Evolutionary conservation across 2,888 invertebrate genomes (phyloP).

Genomic region (Hypolimnas misippus): DNA sequence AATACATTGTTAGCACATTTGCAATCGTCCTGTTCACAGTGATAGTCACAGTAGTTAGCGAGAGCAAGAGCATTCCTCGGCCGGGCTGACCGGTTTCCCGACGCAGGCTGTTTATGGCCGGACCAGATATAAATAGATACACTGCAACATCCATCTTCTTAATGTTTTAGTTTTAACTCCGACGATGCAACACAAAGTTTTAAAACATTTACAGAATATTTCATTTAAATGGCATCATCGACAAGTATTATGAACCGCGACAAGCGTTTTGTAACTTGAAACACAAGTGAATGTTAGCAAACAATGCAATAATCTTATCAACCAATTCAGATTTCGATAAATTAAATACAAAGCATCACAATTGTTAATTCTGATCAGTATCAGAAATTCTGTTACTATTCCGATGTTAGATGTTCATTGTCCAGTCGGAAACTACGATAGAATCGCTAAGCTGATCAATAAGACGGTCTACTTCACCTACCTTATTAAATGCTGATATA

Average conservation of each 20-base stretch:
- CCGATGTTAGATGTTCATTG: slow-evolving; percentile 27
- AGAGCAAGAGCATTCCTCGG: slow-evolving; percentile 75
- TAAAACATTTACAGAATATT: neutral
- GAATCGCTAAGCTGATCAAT: slow-evolving; percentile 48
- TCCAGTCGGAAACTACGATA: slow-evolving; percentile 38
- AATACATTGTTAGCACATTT: slow-evolving; percentile 70
- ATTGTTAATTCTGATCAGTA: slow-evolving; percentile 56
- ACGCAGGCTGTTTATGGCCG: slow-evolving; percentile 74
- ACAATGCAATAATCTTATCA: slow-evolving; percentile 66
- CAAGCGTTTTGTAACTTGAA: neutral
- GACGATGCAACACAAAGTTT: slow-evolving; percentile 37
- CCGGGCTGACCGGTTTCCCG: slow-evolving; percentile 75
- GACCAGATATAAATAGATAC: slow-evolving; percentile 81
- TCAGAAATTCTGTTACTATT: slow-evolving; percentile 27
- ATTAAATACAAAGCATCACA: slow-evolving; percentile 50
- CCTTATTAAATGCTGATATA: slow-evolving; percentile 27
- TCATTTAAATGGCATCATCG: neutral
- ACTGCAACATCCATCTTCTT: slow-evolving; percentile 75
- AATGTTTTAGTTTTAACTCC: slow-evolving; percentile 63
- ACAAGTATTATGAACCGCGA: neutral
- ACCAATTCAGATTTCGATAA: slow-evolving; percentile 62
- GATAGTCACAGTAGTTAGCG: slow-evolving; percentile 66
- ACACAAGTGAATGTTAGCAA: slow-evolving; percentile 46
- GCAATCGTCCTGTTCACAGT: slow-evolving; percentile 58
- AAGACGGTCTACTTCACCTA: slow-evolving; percentile 27